Base-by-base conservation (phyloP, 2,888 invertebrate genomes). In the Ophion slaviceki region DNA sequence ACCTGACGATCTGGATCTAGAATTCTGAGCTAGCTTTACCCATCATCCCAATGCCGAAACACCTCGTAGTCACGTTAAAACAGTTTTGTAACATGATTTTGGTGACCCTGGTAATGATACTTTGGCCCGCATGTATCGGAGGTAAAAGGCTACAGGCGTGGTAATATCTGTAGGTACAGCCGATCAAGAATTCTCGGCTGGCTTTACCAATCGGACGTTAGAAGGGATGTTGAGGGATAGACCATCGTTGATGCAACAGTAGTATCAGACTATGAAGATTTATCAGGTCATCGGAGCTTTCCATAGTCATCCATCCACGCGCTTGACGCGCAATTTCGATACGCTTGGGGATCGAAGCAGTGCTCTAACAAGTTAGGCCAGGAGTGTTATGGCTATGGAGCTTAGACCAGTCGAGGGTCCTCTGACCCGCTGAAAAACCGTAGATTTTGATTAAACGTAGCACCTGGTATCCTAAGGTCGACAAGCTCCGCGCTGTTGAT, bases 401-500 rank as follows among this genome's bases (percentile, higher is more conserved):
- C 20, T 20, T 24, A 14, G 28, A 20, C 36, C 20, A 53, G 66
- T 68, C 36, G 14, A 36, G 59, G 75, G 57, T 59, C 62, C 62
- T 40, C 59, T 11, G 64, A 10, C 20, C 71, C 64, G 28, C 67
- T 66, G 24, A 74, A 67, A 75, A 59, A 82, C n/a, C 14, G 66
- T 64, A 17, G 67, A 53, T 47, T 72, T 66, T 45, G 82, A 82
- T 85, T 76, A 61, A 80, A 82, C 70, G 62, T 77, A 61, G 45
- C 62, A 57, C 64, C 71, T 79, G 66, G 28, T 62, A 80, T 53
- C 36, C 36, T 53, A 32, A 61, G 45, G 59, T 45, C 11, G 53
- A 67, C 40, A 71, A 28, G 79, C 36, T 70, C 40, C 57, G 20
- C 72, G 28, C 20, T 66, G 81, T 81, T 82, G 78, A 76, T 80